These are phyloP conservation scores for Festucalex cinctus DNA, from an alignment of 2,113 vertebrate genomes.

Conservation along the genomic window DNA sequence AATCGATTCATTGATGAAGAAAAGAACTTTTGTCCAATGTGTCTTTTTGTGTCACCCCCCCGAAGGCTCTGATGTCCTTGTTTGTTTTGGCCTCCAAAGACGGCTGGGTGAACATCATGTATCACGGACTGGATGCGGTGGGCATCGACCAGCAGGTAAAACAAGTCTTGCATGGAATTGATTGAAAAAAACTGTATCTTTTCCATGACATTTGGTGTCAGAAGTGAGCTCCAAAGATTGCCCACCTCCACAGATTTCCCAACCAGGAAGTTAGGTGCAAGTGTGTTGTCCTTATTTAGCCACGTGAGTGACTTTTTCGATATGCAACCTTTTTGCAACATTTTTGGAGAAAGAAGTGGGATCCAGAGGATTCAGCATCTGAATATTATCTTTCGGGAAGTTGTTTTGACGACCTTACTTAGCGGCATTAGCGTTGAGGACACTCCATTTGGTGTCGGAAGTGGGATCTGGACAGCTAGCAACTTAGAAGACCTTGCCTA, in stretches of 20 bases:
- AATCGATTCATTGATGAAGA: too few relatives aligned
- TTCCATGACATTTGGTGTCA: neutral
- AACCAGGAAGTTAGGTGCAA: neutral
- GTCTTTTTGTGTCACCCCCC: conserved; percentile 5
- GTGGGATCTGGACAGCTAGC: too few relatives aligned
- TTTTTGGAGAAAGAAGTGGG: neutral
- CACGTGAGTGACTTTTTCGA: neutral
- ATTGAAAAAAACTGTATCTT: too few relatives aligned
- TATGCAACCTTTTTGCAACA: too few relatives aligned
- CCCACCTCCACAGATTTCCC: neutral
- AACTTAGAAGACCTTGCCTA: too few relatives aligned
- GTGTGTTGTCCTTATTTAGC: neutral
- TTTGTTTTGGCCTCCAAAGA: conserved; percentile 93
- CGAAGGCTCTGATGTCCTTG: conserved; percentile 88
- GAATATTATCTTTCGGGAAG: neutral
- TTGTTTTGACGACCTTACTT: too few relatives aligned
- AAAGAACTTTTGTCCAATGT: neutral
- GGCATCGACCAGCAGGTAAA: conserved; percentile 88
- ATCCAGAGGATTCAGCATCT: neutral
- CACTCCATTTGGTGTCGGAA: too few relatives aligned
- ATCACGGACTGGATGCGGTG: conserved; percentile 90
- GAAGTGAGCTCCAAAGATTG: neutral
- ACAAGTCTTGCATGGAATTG: neutral
- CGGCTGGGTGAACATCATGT: conserved; percentile 96
- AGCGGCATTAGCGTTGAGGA: too few relatives aligned